phyloP scores from a whole-genome alignment of 2,797 vertebrate species.

The Pogonophryne albipinna region DNA sequence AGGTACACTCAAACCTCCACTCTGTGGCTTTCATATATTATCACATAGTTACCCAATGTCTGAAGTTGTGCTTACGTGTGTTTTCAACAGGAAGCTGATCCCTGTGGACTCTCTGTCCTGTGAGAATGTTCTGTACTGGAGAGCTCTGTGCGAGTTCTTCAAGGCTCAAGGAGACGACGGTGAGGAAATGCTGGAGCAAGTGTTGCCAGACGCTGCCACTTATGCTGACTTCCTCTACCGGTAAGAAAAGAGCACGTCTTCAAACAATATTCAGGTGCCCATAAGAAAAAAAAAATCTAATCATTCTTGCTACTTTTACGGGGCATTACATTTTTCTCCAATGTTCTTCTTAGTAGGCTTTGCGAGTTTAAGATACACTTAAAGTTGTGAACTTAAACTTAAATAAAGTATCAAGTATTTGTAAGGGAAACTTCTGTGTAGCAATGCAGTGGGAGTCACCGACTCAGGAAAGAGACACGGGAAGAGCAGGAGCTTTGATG shows the following conservation, averaged over 20 bases:
- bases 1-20: constrained; percentile 78
- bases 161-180: constrained; percentile 91
- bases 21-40: background rate
- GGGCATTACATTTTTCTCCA: background rate
- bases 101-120: constrained; percentile 88
- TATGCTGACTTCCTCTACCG: constrained; percentile 92
- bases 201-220: constrained; percentile 91
- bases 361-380: no score
- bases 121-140: constrained; percentile 94
- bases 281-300: background rate
- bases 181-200: constrained; percentile 90
- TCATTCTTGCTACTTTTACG: background rate
- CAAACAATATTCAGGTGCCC: background rate
- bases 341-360: background rate
- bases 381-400: background rate
- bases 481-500: no score
- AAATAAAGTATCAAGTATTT: background rate
- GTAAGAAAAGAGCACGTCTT: constrained; percentile 73
- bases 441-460: no score
- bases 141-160: constrained; percentile 91
- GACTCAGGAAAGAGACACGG: no score
- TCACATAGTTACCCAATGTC: background rate
- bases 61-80: constrained; percentile 5
- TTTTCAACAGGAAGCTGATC: constrained; percentile 87
- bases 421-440: no score